Evolutionary conservation across 2,113 vertebrate species (phyloP), one percentile per base, ranked within the genome.

Genomic region (Platichthys flesus): DNA sequence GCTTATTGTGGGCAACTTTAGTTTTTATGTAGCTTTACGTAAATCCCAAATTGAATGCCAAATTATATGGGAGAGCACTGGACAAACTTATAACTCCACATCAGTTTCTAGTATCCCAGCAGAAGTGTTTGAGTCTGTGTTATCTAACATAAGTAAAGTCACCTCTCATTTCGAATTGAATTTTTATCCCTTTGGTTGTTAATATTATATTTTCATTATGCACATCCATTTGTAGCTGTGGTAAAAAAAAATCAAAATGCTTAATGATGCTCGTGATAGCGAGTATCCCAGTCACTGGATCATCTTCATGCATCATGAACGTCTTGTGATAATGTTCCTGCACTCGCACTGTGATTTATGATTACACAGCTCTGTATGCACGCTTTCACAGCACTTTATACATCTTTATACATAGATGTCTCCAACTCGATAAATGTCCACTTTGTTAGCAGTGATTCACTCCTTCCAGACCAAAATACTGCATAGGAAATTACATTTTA

Each of bases 1-100:
- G 71, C 71, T 60, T 56, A 83, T 52, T 59, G 61, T 42, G 76
- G 71, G 71, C 16, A 16, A 82, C 58, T 71, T 61, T 45, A 49
- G 62, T 58, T 58, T 69, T 47, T 55, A 51, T 64, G 40, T 9
- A 51, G 77, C 23, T 81, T 78, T 65, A 76, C 68, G 57, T 59
- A 67, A 76, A 77, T 77, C 56, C 45, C 15, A 37, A 21, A 62
- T 58, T 21, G 14, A 60, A 37, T 49, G 51, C 45, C 45, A 49
- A 49, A 18, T 49, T 49, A 52, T 21, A 52, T 52, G 0, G 21
- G 21, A 55, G 52, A 13, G 35, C 1, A 0, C 2, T 60, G 57
- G 24, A 37, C 14, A 2, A 76, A 16, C 6, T 24, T 5, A 6
- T 73, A 66, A 9, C 21, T 60, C 20, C 35, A 49, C 67, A 37